These are phyloP conservation scores for Tenthredo distinguenda DNA, from an alignment of 2,888 invertebrate genomes.

Conservation along the genomic window DNA sequence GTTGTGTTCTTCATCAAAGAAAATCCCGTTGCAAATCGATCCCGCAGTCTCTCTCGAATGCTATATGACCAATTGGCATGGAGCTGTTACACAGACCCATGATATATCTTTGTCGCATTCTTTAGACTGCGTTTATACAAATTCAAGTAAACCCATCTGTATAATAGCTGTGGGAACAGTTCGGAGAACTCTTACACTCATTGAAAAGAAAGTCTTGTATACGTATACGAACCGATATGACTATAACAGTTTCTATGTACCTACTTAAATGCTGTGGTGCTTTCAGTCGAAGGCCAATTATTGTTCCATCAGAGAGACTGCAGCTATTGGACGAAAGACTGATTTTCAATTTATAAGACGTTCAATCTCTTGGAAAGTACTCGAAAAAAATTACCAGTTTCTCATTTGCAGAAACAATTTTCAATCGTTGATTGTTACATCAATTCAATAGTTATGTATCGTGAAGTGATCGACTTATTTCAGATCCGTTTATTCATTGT, in stretches of 20 bases:
- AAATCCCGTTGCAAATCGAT: background rate
- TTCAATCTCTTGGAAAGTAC: background rate
- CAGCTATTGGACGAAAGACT: background rate
- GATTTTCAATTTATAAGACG: background rate
- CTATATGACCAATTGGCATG: background rate
- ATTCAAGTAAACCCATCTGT: background rate
- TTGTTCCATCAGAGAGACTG: background rate
- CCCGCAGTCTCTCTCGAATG: background rate
- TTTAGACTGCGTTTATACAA: background rate
- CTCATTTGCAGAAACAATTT: too few species aligned
- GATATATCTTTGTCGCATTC: constrained; percentile 8
- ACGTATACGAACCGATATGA: background rate
- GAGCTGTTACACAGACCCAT: background rate
- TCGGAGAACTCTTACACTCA: constrained; percentile 6
- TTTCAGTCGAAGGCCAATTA: background rate
- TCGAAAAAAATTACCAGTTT: too few species aligned
- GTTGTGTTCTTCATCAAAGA: background rate
- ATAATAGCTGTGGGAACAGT: background rate
- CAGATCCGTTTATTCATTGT: too few species aligned
- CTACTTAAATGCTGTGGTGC: background rate
- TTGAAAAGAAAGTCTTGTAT: constrained; percentile 29
- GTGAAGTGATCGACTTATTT: too few species aligned
- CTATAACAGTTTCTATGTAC: constrained; percentile 20
- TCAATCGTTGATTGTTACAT: too few species aligned
- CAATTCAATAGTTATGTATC: too few species aligned